phyloP scores from a whole-genome alignment of 2,888 invertebrate species.

The Hypomecis atomaria region DNA sequence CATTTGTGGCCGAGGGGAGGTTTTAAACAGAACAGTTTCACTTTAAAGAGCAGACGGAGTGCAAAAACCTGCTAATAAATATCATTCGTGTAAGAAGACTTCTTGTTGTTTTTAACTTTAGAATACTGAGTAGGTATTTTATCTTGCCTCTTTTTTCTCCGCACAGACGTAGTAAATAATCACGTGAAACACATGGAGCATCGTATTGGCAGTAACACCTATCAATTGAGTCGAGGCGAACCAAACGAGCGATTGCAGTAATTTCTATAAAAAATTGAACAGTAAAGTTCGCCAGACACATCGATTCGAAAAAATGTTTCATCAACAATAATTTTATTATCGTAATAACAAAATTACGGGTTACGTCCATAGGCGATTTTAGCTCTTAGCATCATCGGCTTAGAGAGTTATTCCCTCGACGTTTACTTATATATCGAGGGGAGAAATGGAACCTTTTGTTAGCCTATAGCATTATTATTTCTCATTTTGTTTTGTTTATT shows the following conservation, averaged over 20 bases:
- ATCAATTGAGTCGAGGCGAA: slow-evolving; percentile 72
- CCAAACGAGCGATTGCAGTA: slow-evolving; percentile 77
- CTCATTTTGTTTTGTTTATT: slow-evolving; percentile 85
- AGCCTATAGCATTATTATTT: slow-evolving; percentile 85
- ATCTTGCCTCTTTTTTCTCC: not conserved
- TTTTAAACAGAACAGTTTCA: slow-evolving; percentile 34
- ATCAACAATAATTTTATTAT: slow-evolving; percentile 85
- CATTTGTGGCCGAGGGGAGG: slow-evolving; percentile 65
- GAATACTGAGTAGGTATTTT: not conserved
- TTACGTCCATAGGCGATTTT: slow-evolving; percentile 70
- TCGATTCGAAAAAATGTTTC: slow-evolving; percentile 83
- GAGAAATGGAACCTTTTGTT: slow-evolving; percentile 85
- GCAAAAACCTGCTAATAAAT: slow-evolving; percentile 1
- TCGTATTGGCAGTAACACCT: slow-evolving; percentile 66
- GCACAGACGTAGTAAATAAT: slow-evolving; percentile 21
- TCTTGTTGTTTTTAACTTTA: not conserved
- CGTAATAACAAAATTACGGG: slow-evolving; percentile 84
- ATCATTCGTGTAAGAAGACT: not conserved
- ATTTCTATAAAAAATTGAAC: slow-evolving; percentile 81
- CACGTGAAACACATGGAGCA: slow-evolving; percentile 53
- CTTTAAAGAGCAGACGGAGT: slow-evolving; percentile 13
- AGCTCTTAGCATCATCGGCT: slow-evolving; percentile 67
- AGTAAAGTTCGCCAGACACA: slow-evolving; percentile 82
- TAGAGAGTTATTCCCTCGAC: slow-evolving; percentile 70
- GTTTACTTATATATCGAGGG: slow-evolving; percentile 74